Percentiles rank a stretch among this genome's conserved stretches.
Evolutionary conservation across 2,888 invertebrate species (phyloP).

Genomic region (Diadegma fenestrale): DNA sequence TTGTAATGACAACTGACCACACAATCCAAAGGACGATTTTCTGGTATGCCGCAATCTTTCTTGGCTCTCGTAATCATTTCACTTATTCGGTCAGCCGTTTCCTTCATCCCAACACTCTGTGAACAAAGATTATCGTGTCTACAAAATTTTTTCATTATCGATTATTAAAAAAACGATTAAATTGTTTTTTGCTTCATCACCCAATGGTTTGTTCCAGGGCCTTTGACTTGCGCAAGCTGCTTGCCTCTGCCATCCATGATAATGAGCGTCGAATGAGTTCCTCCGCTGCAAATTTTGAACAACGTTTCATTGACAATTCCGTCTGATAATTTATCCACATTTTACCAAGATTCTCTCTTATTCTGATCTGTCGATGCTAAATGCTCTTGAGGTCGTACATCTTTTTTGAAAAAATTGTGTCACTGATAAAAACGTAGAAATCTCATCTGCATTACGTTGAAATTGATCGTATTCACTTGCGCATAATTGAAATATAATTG

Average conservation of each 20-base stretch:
- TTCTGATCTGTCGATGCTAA: not conserved
- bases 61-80: conserved; percentile 91
- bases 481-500: conserved; percentile 11
- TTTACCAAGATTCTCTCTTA: not conserved
- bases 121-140: conserved; percentile 62
- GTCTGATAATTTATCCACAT: not conserved
- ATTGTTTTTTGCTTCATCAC: conserved; percentile 80
- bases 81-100: conserved; percentile 91
- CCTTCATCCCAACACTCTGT: conserved; percentile 90
- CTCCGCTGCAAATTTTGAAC: conserved; percentile 88
- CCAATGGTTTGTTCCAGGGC: conserved; percentile 94
- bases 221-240: conserved; percentile 88
- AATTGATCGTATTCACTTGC: not conserved
- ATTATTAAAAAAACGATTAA: not conserved
- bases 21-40: conserved; percentile 87
- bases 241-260: conserved; percentile 91
- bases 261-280: conserved; percentile 92
- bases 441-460: not conserved
- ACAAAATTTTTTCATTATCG: not conserved
- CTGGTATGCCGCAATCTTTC: conserved; percentile 87
- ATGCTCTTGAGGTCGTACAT: not conserved
- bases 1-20: conserved; percentile 87
- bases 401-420: not conserved
- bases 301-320: conserved; percentile 1
- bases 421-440: not conserved